Conservation (phyloP, 2,888 invertebrate genomes). For the Drosophila meridionalis region DNA sequence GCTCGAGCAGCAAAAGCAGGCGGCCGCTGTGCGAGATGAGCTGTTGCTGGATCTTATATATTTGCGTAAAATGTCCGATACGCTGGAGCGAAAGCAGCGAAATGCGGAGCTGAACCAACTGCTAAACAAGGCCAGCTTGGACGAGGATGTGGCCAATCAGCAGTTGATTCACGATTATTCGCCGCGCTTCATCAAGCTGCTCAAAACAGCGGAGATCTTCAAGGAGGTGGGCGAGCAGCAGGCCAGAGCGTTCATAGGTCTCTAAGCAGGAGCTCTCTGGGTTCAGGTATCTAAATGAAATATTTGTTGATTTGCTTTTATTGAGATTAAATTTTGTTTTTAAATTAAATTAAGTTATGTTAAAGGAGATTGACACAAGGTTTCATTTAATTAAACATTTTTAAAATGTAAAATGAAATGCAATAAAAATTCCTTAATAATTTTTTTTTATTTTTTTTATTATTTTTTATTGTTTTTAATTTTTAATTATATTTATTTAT, state of each 20-base stretch:
- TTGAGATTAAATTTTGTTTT: not conserved
- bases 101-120: conserved; percentile 43
- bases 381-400: not conserved
- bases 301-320: not conserved
- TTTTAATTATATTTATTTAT: not conserved
- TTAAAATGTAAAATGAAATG: too few relatives aligned
- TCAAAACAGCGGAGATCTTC: conserved; percentile 75
- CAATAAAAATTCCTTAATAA: not conserved
- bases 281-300: not conserved
- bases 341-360: conserved; percentile 3
- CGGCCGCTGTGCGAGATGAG: conserved; percentile 64
- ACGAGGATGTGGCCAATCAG: conserved; percentile 12
- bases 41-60: conserved; percentile 74
- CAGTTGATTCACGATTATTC: conserved; percentile 53
- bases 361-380: not conserved
- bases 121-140: conserved; percentile 19
- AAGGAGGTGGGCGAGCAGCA: conserved; percentile 57
- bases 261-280: conserved; percentile 8
- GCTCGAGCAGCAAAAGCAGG: conserved; percentile 70
- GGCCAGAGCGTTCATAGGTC: conserved; percentile 43
- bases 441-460: too few relatives aligned
- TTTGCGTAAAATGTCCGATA: conserved; percentile 64
- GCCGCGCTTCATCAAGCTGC: conserved; percentile 70
- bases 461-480: not conserved
- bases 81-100: conserved; percentile 48